Percentiles rank a stretch among this genome's conserved stretches.
Conservation (phyloP, 2,888 invertebrate species). For the Eilema griseolum region DNA sequence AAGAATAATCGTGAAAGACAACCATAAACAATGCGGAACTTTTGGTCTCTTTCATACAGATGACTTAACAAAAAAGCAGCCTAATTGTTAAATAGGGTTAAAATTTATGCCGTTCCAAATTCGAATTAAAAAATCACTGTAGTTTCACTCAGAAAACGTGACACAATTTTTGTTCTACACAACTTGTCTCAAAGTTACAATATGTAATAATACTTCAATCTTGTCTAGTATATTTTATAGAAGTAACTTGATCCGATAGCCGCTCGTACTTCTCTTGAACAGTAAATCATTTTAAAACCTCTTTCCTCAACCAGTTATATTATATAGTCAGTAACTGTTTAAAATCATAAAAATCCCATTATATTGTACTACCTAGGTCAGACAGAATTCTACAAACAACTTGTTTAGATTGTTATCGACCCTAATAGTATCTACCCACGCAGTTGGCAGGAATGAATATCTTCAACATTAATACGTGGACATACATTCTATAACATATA, state of each 20-base stretch:
- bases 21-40: no score
- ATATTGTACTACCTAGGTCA: constrained; percentile 10
- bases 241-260: neutral
- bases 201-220: no score
- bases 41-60: no score
- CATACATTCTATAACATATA: constrained; percentile 6
- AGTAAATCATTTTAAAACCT: neutral
- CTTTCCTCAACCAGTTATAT: constrained; percentile 8
- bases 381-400: constrained; percentile 34
- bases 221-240: no score
- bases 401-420: constrained; percentile 35
- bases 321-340: constrained; percentile 11
- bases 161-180: no score
- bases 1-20: no score
- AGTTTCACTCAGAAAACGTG: no score
- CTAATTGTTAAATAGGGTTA: no score
- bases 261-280: neutral
- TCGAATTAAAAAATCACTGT: no score
- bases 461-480: constrained; percentile 7
- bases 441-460: constrained; percentile 36
- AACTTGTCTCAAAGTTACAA: no score
- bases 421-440: constrained; percentile 32
- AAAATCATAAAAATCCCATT: constrained; percentile 26
- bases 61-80: no score
- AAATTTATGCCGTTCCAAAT: no score